phyloP scores from a whole-genome alignment of 2,797 vertebrate species.

The Silurus aristotelis region DNA sequence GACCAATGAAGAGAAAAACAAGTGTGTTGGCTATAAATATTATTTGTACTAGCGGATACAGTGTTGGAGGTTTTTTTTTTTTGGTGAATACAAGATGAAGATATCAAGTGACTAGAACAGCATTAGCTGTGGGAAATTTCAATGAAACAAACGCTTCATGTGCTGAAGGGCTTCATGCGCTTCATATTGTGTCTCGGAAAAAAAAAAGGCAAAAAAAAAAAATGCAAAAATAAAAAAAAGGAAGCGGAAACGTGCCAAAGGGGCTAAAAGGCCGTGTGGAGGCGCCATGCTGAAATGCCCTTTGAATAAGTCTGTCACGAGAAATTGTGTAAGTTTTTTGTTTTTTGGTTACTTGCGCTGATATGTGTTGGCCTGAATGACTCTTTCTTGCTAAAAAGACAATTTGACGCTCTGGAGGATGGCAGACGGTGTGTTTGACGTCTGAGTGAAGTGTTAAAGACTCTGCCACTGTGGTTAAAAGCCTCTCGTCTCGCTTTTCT shows the following conservation, averaged over 20 bases:
- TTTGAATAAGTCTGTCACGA: neutral
- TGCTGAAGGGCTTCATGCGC: neutral
- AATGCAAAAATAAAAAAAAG: too few relatives aligned
- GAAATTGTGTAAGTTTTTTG: neutral
- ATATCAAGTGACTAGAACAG: neutral
- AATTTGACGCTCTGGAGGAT: constrained; percentile 60
- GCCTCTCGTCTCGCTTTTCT: constrained; percentile 38
- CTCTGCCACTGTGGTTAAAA: constrained; percentile 33
- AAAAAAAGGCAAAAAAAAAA: too few relatives aligned
- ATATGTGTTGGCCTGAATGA: constrained; percentile 52
- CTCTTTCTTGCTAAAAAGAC: constrained; percentile 73
- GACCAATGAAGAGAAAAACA: neutral
- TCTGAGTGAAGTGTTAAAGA: constrained; percentile 44
- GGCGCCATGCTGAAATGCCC: neutral
- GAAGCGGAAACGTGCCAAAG: neutral
- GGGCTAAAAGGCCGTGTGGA: neutral
- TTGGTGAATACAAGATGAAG: neutral
- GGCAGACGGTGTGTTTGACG: constrained; percentile 32
- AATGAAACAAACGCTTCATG: neutral
- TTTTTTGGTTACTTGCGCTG: constrained; percentile 2
- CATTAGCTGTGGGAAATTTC: neutral
- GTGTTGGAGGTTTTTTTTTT: too few relatives aligned
- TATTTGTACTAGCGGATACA: neutral
- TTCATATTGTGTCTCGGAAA: neutral
- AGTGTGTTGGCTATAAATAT: neutral